phyloP scores from a whole-genome alignment of 2,888 invertebrate species.

The Oscheius sp. region DNA sequence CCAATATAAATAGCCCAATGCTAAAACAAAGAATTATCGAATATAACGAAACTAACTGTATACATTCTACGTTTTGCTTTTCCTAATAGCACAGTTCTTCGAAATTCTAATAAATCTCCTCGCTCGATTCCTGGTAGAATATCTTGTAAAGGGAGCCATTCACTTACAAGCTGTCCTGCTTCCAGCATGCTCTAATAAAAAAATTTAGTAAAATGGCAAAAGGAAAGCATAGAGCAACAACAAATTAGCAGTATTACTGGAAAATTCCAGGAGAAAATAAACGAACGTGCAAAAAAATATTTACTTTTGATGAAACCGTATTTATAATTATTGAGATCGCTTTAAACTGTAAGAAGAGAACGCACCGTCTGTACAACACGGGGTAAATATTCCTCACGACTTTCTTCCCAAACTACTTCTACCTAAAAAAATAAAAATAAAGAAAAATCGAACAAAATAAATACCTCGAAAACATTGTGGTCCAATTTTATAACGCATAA shows the following conservation, averaged over 20 bases:
- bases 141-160: conserved; percentile 11
- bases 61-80: conserved; percentile 23
- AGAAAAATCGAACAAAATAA: not conserved
- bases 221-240: not conserved
- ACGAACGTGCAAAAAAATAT: not conserved
- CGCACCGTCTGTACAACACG: no score
- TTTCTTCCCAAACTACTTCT: conserved; percentile 69
- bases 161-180: conserved; percentile 29
- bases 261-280: conserved; percentile 9
- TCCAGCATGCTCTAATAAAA: conserved; percentile 7
- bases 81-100: conserved; percentile 25
- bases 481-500: conserved; percentile 49
- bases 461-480: conserved; percentile 26
- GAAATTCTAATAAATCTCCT: conserved; percentile 34
- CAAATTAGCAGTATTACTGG: not conserved
- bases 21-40: conserved; percentile 43
- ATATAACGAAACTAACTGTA: conserved; percentile 16
- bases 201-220: not conserved
- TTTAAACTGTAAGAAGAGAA: not conserved
- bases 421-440: conserved; percentile 38
- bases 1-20: conserved; percentile 69
- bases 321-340: conserved; percentile 2
- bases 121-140: conserved; percentile 21
- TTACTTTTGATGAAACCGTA: not conserved
- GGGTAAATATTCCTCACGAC: conserved; percentile 38